phyloP scores from a whole-genome alignment of 2,888 invertebrate species.

The Esperia sulphurella region DNA sequence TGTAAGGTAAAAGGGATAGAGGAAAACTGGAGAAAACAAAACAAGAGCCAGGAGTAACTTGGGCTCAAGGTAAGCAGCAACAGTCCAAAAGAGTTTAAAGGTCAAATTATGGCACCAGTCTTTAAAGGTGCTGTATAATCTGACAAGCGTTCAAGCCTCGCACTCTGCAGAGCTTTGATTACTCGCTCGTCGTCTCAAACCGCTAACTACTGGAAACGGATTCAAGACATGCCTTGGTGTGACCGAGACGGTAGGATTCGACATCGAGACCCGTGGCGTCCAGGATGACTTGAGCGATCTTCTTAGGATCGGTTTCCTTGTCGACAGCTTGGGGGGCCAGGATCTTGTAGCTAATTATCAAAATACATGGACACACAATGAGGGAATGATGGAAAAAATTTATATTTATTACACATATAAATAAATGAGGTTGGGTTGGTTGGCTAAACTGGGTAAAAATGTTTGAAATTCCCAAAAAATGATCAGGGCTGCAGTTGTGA shows the following conservation, averaged over 20 bases:
- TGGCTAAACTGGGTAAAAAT: constrained; percentile 7
- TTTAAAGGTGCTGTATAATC: constrained; percentile 47
- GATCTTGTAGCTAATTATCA: constrained; percentile 96
- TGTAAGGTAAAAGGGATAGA: constrained; percentile 27
- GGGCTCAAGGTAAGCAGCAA: constrained; percentile 55
- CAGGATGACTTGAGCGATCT: constrained; percentile 90
- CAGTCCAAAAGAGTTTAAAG: constrained; percentile 29
- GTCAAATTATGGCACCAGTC: constrained; percentile 58
- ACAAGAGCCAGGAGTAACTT: constrained; percentile 53
- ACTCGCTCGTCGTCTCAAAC: constrained; percentile 29
- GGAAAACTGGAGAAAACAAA: constrained; percentile 48
- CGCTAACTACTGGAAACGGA: constrained; percentile 55
- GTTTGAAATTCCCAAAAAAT: constrained; percentile 18
- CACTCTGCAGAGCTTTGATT: constrained; percentile 7
- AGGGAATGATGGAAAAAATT: constrained; percentile 37
- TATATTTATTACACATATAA: constrained; percentile 17
- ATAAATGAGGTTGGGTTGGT: constrained; percentile 11
- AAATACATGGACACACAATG: constrained; percentile 67
- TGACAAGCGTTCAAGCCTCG: constrained; percentile 45
- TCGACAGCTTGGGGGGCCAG: constrained; percentile 94
- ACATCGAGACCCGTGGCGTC: constrained; percentile 90
- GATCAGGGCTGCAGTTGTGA: not conserved
- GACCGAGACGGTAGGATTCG: constrained; percentile 97
- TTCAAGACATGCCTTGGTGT: constrained; percentile 95
- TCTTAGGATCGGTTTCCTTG: constrained; percentile 88